Base-by-base conservation (phyloP, 2,888 invertebrate genomes). In the Hybos culiciformis region DNA sequence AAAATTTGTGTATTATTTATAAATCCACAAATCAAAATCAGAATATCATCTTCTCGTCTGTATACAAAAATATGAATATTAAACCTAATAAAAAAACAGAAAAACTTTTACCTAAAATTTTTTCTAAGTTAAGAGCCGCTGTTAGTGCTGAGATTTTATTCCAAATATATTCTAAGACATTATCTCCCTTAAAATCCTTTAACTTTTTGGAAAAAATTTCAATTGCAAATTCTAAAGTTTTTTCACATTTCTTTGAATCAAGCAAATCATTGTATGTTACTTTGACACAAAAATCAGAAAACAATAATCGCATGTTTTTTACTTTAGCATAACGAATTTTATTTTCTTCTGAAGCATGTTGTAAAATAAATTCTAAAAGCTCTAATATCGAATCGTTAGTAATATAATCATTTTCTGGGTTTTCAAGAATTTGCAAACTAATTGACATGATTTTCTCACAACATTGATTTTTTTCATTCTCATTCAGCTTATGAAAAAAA, bases 321-420 rank as follows among this genome's bases (percentile, higher is more conserved):
- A 65, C 55, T 14, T 51, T 46, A 24, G 47, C 34, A 29, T 62
- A 54, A 8, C 56, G 54, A 15, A 51, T 47, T 24, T 52, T 49
- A 12, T 55, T 51, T 24, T 46, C 43, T 2, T 49, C 43, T 6
- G 46, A 50, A 1, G 53, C 50, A 31, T 54, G 48, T 2, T 54
- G 51, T 4, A 53, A 48, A 37, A 61, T 56, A 1, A 60, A 48
- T 50, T 62, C 58, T 2, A 59, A 55, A 33, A 65, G 56, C 46
- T 66, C 64, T 4, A 62, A 46, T 5, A 59, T 37, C 48, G 58
- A 54, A 1, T 50, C 47, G 32, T 61, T 54, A 37, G 58, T 56
- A 5, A 5, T 15, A 8, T 45, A 34, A 38, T 51, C 51, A 26
- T 46, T 18, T 48, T 54, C 11, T 7, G 42, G 9, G 19, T 42